phyloP scores from a whole-genome alignment of 2,888 invertebrate species.

The Drosophila neutralis region DNA sequence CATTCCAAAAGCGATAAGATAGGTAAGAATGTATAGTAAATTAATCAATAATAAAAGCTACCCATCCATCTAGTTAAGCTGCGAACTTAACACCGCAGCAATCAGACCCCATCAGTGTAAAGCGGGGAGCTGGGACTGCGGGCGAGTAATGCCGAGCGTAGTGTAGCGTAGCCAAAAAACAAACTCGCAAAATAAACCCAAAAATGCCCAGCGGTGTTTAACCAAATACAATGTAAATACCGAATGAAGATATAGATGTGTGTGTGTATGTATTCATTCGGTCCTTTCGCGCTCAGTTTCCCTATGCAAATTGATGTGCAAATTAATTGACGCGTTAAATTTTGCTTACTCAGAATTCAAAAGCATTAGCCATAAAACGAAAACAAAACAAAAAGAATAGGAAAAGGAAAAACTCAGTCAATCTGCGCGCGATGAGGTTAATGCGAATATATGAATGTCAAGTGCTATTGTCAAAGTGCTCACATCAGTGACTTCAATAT shows the following conservation, averaged over 20 bases:
- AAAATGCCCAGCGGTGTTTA: slow-evolving; percentile 49
- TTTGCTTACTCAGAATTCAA: not conserved
- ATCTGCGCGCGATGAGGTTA: slow-evolving; percentile 37
- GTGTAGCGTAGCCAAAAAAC: slow-evolving; percentile 61
- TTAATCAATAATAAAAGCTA: slow-evolving; percentile 1
- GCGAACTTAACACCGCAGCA: not conserved
- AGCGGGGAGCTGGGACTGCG: not conserved
- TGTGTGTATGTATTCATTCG: slow-evolving; percentile 6
- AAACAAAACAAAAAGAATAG: slow-evolving; percentile 11
- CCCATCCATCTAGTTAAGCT: slow-evolving; percentile 1
- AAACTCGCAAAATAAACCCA: slow-evolving; percentile 50
- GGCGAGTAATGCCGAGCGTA: slow-evolving; percentile 43
- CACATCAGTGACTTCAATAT: slow-evolving; percentile 61
- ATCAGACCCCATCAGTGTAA: slow-evolving; percentile 15
- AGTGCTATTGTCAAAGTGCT: slow-evolving; percentile 63
- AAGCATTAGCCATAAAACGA: not conserved
- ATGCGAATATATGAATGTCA: slow-evolving; percentile 61
- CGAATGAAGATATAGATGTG: not conserved
- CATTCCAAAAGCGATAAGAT: not conserved
- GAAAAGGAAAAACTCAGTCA: slow-evolving; percentile 28
- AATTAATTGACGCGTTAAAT: slow-evolving; percentile 32
- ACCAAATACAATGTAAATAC: slow-evolving; percentile 32
- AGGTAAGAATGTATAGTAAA: not conserved
- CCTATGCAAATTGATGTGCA: slow-evolving; percentile 42
- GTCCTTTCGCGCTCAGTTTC: slow-evolving; percentile 18